phyloP scores from a whole-genome alignment of 2,888 invertebrate species.

The Marasmarcha lunaedactyla region DNA sequence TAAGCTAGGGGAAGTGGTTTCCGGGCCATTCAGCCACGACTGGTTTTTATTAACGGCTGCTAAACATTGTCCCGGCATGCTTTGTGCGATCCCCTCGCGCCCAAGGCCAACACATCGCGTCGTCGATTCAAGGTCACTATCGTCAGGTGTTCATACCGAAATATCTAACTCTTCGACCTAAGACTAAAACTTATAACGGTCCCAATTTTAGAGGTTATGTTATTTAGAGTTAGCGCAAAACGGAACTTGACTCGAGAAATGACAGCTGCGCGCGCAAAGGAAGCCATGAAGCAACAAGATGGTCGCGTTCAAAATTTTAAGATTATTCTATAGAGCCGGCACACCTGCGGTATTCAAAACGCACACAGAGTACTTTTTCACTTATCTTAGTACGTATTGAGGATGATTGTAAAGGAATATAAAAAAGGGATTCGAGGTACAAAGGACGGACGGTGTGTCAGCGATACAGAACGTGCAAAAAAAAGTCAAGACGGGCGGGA shows the following conservation, averaged over 20 bases:
- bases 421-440: neutral
- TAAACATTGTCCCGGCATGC: neutral
- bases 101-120: conserved; percentile 4
- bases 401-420: too few relatives aligned
- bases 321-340: neutral
- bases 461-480: too few relatives aligned
- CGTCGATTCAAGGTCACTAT: conserved; percentile 6
- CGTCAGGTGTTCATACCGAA: neutral
- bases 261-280: neutral
- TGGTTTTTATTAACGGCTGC: conserved; percentile 8
- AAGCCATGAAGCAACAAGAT: neutral
- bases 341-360: conserved; percentile 8
- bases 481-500: too few relatives aligned
- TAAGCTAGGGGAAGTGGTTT: conserved; percentile 6
- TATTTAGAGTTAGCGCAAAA: neutral
- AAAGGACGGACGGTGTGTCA: neutral
- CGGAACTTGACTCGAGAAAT: neutral
- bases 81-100: conserved; percentile 2
- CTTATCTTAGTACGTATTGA: conserved; percentile 3
- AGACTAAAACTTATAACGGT: neutral
- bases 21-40: conserved; percentile 7
- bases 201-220: neutral
- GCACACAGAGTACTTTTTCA: conserved; percentile 4
- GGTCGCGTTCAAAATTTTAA: neutral
- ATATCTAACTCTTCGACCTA: neutral